Evolutionary conservation across 1,140 invertebrate species (phyloP).

Genomic region (Micrasema longulum): DNA sequence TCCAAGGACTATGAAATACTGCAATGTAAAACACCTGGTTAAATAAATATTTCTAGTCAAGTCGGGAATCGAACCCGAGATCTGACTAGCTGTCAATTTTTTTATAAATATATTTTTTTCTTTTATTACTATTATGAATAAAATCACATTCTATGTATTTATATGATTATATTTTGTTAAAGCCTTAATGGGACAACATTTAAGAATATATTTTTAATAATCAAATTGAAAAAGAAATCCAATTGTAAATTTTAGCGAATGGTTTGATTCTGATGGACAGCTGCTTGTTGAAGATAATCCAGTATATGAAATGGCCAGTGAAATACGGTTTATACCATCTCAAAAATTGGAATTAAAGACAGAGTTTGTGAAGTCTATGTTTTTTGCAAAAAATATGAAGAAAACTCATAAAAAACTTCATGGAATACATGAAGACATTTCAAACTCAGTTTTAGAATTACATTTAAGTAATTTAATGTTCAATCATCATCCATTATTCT

Average conservation of each 20-base stretch:
- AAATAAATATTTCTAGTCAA: no score
- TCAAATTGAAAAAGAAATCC: no score
- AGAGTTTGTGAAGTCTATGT: conserved; percentile 11
- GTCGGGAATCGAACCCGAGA: no score
- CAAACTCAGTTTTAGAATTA: conserved; percentile 23
- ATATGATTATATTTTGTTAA: no score
- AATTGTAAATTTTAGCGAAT: conserved; percentile 39
- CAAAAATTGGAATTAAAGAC: conserved; percentile 28
- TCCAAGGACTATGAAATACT: no score
- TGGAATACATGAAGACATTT: conserved; percentile 2
- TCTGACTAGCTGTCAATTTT: no score
- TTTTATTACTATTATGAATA: no score
- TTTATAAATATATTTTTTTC: no score
- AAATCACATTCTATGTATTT: no score
- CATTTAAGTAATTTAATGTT: conserved; percentile 40
- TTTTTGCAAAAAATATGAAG: not conserved
- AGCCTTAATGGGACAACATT: no score
- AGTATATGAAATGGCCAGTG: conserved; percentile 21
- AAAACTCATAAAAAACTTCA: not conserved
- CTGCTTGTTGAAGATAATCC: conserved; percentile 40
- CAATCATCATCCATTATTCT: conserved; percentile 51
- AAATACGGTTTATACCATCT: conserved; percentile 20
- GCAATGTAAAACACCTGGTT: no score
- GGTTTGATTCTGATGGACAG: conserved; percentile 38
- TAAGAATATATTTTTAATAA: no score